A percentile compares a stretch with the other conserved stretches of the same genome.
Evolutionary conservation across 2,113 vertebrate genomes (phyloP).

Genomic region (Chloropsis hardwickii): DNA sequence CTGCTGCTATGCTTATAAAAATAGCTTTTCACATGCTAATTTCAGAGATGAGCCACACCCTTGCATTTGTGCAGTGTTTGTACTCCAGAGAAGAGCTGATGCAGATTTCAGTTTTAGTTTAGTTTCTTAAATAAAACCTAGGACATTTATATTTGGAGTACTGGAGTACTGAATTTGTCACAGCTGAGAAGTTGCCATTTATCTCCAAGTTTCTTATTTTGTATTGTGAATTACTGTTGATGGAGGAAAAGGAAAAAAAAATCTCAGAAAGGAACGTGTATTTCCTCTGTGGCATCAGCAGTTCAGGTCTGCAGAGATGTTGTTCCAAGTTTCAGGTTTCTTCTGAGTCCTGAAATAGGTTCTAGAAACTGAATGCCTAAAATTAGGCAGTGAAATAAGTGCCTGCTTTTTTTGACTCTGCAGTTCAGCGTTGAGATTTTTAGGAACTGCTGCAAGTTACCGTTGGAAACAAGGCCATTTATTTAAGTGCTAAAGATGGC

Average conservation of each 20-base stretch:
- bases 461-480: constrained; percentile 32
- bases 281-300: neutral
- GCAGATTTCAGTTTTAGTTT: neutral
- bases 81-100: neutral
- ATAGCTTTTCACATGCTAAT: constrained; percentile 43
- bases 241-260: neutral
- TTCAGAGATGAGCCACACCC: constrained; percentile 34
- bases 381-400: constrained; percentile 36
- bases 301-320: neutral
- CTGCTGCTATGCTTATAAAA: constrained; percentile 16
- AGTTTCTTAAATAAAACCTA: neutral
- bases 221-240: constrained; percentile 14
- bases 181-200: neutral
- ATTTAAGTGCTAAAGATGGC: constrained; percentile 52
- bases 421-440: neutral
- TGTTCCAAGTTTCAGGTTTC: constrained; percentile 26
- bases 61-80: neutral
- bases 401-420: neutral
- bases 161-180: neutral
- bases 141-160: constrained; percentile 11
- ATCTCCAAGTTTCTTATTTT: constrained; percentile 20
- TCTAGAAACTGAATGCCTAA: constrained; percentile 32
- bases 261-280: neutral
- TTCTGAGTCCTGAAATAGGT: constrained; percentile 40
- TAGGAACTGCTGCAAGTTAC: neutral